Conservation (phyloP, 2,113 vertebrate genomes). For the Tamias sibiricus region DNA sequence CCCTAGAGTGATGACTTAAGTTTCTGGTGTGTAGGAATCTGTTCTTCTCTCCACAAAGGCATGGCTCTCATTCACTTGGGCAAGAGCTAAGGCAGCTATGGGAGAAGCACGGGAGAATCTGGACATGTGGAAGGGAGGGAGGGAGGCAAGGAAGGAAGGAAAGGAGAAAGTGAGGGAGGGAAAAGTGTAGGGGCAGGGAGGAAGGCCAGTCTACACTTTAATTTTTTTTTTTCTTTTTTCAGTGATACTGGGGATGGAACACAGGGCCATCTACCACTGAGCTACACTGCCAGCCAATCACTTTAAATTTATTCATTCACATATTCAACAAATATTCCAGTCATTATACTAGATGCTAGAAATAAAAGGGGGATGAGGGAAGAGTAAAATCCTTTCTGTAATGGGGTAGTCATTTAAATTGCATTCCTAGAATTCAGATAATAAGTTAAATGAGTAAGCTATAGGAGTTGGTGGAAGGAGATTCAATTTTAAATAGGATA, state of each 20-base stretch:
- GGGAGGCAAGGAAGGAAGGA: neutral
- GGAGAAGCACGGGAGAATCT: neutral
- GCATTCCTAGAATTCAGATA: neutral
- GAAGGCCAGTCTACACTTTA: neutral
- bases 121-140: no score
- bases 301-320: slow-evolving; percentile 11
- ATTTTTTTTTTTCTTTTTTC: neutral
- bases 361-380: neutral
- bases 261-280: neutral
- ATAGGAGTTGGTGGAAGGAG: neutral
- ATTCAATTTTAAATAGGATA: neutral
- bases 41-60: neutral
- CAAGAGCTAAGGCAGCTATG: neutral
- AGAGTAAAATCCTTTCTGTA: neutral
- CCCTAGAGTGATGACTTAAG: neutral
- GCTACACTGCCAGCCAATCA: neutral
- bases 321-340: neutral
- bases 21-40: neutral
- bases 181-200: no score
- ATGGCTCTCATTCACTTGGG: neutral
- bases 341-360: neutral
- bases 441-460: neutral
- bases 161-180: neutral
- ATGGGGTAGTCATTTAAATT: neutral
- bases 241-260: neutral